A percentile compares a stretch with the other conserved stretches of the same genome.
phyloP scores from a whole-genome alignment of 2,113 vertebrate genomes.

The Phodopus roborovskii region DNA sequence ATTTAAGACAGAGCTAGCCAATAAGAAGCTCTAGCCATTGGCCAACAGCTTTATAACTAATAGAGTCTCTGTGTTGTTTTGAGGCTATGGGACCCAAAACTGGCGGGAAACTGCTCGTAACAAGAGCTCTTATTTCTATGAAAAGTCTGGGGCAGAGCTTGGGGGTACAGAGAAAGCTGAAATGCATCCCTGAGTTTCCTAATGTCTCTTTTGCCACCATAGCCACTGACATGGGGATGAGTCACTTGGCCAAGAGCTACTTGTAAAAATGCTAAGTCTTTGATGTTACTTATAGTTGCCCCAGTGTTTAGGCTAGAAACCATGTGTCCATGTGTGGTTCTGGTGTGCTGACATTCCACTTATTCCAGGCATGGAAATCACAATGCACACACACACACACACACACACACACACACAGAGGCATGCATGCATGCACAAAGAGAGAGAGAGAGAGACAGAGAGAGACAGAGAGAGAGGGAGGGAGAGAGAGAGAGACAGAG shows the following conservation, averaged over 20 bases:
- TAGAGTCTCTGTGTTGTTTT: too few species aligned
- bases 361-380: not conserved
- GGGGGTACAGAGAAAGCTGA: conserved; percentile 72
- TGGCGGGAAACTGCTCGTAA: too few species aligned
- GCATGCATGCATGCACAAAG: not conserved
- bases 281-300: not conserved
- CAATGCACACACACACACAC: not conserved
- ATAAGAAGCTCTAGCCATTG: too few species aligned
- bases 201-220: conserved; percentile 61
- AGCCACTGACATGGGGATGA: conserved; percentile 6
- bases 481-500: too few species aligned
- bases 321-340: not conserved
- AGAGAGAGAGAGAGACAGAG: too few species aligned
- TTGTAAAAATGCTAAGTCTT: conserved; percentile 34
- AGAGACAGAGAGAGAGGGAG: too few species aligned
- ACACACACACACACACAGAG: too few species aligned
- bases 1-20: too few species aligned
- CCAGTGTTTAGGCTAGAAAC: not conserved
- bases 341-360: not conserved
- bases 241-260: conserved; percentile 43
- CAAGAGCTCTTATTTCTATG: not conserved
- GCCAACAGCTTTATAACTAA: too few species aligned
- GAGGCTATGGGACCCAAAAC: too few species aligned
- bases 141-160: not conserved
- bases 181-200: conserved; percentile 65